These are phyloP conservation scores for Xiphias gladius DNA, from an alignment of 2,113 vertebrate genomes.

Conservation along the genomic window DNA sequence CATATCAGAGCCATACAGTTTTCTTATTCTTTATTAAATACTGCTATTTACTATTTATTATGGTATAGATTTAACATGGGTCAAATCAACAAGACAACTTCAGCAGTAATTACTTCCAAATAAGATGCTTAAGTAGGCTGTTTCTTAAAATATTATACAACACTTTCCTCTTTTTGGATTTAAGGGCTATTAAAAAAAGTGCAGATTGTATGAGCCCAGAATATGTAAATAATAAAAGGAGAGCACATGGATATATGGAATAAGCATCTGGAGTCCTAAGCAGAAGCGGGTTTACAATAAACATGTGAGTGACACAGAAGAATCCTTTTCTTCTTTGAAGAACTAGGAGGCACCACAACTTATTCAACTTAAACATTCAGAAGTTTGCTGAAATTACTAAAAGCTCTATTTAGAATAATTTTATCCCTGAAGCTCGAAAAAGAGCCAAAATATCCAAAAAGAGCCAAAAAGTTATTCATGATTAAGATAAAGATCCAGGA, in stretches of 20 bases:
- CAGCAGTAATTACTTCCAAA: slow-evolving; percentile 51
- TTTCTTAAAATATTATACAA: slow-evolving; percentile 58
- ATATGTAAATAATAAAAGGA: slow-evolving; percentile 36
- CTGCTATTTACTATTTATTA: slow-evolving; percentile 41
- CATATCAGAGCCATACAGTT: slow-evolving; percentile 31
- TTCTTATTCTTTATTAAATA: slow-evolving; percentile 28
- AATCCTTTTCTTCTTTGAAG: slow-evolving; percentile 8
- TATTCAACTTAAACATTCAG: not conserved
- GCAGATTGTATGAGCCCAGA: slow-evolving; percentile 39
- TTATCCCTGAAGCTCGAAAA: not conserved
- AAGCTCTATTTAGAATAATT: not conserved
- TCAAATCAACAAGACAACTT: slow-evolving; percentile 32
- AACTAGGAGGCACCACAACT: not conserved
- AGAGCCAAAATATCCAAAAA: not conserved
- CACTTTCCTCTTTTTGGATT: slow-evolving; percentile 39
- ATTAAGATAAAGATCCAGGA: slow-evolving; percentile 14
- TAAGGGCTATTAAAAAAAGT: slow-evolving; percentile 14
- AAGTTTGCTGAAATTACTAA: not conserved
- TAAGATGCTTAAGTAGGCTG: slow-evolving; percentile 50
- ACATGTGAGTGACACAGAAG: not conserved
- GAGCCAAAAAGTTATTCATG: not conserved
- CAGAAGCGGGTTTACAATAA: not conserved
- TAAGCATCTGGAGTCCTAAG: slow-evolving; percentile 39
- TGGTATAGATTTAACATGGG: slow-evolving; percentile 50
- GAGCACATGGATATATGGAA: slow-evolving; percentile 24